These are phyloP conservation scores for Etheostoma spectabile DNA, from an alignment of 2,113 vertebrate species.

Conservation along the genomic window DNA sequence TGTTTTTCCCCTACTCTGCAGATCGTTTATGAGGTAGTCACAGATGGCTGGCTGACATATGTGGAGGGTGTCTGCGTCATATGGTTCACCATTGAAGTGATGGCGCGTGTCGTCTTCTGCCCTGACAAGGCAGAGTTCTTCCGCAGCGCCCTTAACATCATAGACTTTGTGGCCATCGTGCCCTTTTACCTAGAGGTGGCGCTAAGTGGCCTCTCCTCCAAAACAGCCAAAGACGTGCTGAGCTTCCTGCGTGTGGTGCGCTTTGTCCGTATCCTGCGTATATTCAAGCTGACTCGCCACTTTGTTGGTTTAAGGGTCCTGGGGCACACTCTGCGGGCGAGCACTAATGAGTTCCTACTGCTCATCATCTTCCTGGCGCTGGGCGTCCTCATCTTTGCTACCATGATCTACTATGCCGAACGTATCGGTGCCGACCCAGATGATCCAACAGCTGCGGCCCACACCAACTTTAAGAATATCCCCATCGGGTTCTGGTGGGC, in stretches of 20 bases:
- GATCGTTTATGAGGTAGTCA: slow-evolving; percentile 90
- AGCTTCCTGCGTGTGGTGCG: slow-evolving; percentile 94
- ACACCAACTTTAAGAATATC: slow-evolving; percentile 99
- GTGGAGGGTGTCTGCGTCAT: slow-evolving; percentile 97
- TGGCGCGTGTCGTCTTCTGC: slow-evolving; percentile 94
- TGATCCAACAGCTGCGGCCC: slow-evolving; percentile 88
- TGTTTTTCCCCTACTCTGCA: slow-evolving; percentile 42
- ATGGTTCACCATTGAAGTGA: slow-evolving; percentile 98
- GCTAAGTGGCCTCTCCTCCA: slow-evolving; percentile 90
- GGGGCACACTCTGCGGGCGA: slow-evolving; percentile 93
- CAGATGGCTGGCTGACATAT: slow-evolving; percentile 94
- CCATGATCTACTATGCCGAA: slow-evolving; percentile 99
- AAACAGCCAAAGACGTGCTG: slow-evolving; percentile 95
- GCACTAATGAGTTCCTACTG: slow-evolving; percentile 96
- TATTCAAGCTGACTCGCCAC: slow-evolving; percentile 95
- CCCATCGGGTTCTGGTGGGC: slow-evolving; percentile 99
- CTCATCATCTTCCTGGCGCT: slow-evolving; percentile 95
- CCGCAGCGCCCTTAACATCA: slow-evolving; percentile 95
- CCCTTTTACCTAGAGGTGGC: slow-evolving; percentile 96
- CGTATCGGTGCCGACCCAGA: slow-evolving; percentile 91
- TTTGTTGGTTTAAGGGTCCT: slow-evolving; percentile 93
- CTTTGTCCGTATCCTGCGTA: slow-evolving; percentile 93
- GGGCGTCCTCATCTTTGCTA: slow-evolving; percentile 98
- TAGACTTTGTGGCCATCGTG: slow-evolving; percentile 96
- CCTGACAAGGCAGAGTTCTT: slow-evolving; percentile 95